A percentile compares a stretch with the other conserved stretches of the same genome.
Conservation (phyloP, 1,140 invertebrate species). For the Diprion similis region DNA sequence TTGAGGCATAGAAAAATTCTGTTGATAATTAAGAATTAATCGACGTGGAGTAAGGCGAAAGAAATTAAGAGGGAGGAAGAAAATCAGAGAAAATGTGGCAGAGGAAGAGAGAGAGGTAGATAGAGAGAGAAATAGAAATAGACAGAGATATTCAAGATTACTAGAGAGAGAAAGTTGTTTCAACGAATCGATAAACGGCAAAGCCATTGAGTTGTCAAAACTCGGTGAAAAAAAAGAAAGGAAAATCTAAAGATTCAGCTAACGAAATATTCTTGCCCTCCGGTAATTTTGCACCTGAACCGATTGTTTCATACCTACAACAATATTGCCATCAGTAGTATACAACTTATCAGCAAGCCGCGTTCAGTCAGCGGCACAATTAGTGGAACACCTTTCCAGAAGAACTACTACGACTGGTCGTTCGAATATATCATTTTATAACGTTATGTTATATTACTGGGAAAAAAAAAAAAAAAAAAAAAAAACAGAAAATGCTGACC, state of each 20-base stretch:
- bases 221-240: neutral
- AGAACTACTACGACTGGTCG: neutral
- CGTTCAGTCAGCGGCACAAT: neutral
- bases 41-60: neutral
- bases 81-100: neutral
- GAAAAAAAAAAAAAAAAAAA: neutral
- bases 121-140: neutral
- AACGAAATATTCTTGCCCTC: too few relatives aligned
- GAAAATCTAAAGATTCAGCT: too few relatives aligned
- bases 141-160: too few relatives aligned
- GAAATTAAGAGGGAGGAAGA: neutral
- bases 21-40: neutral
- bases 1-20: neutral
- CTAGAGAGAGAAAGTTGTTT: neutral
- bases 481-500: neutral
- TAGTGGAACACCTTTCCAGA: neutral
- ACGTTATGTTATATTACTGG: neutral
- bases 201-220: too few relatives aligned
- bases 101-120: neutral
- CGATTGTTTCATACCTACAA: too few relatives aligned
- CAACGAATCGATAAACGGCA: neutral
- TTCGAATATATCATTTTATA: conserved; percentile 1
- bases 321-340: too few relatives aligned
- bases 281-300: too few relatives aligned
- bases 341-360: neutral